phyloP scores from a whole-genome alignment of 2,797 vertebrate genomes.

The Pteropus rufus region DNA sequence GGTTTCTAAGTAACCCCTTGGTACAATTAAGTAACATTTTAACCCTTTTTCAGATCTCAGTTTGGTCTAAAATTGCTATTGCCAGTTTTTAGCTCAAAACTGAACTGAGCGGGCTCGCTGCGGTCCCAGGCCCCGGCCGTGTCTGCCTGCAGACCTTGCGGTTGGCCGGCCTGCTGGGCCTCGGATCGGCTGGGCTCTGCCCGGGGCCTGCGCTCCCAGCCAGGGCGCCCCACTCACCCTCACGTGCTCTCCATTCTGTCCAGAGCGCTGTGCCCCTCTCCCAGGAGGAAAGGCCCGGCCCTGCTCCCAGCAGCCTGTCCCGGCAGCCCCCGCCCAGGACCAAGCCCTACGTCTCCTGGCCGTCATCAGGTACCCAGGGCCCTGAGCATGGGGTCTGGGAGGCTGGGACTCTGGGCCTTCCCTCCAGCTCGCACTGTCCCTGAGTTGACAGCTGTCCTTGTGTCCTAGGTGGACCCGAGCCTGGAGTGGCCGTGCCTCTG shows the following conservation, averaged over 20 bases:
- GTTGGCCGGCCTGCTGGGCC: not conserved
- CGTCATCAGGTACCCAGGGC: constrained; percentile 87
- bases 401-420: not conserved
- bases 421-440: not conserved
- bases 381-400: fast-evolving
- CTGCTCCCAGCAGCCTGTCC: constrained; percentile 86
- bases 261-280: constrained; percentile 88
- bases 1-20: not conserved
- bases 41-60: not conserved
- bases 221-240: fast-evolving
- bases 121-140: fast-evolving
- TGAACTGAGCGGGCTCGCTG: no score
- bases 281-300: constrained; percentile 92
- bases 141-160: fast-evolving
- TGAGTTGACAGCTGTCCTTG: not conserved
- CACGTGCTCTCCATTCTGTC: constrained; percentile 4
- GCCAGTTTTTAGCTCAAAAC: not conserved
- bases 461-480: constrained; percentile 85
- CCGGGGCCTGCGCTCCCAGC: not conserved
- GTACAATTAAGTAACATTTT: fast-evolving
- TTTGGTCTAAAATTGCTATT: not conserved
- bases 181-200: no score
- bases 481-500: constrained; percentile 88
- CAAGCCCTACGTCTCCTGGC: constrained; percentile 93
- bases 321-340: constrained; percentile 87